Base-by-base conservation (phyloP, 1,140 invertebrate species). In the Proales similis region DNA sequence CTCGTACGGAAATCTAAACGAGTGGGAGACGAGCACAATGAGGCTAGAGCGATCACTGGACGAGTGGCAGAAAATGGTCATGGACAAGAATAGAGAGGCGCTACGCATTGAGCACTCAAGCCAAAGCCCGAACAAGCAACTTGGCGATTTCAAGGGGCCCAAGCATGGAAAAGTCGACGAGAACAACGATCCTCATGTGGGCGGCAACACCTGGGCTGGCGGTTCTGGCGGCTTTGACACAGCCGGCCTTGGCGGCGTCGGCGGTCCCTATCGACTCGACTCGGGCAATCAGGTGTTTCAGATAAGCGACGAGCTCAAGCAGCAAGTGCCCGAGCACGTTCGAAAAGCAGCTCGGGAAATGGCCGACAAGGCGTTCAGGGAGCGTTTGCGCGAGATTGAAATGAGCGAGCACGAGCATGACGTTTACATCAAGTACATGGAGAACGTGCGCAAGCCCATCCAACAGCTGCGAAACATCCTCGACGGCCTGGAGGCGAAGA, bases 191-290 rank as follows among this genome's bases (percentile, higher is more conserved):
- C 89, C 90, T 0, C 92, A 96, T 78, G 88, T 93, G 53, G 91
- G 91, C 49, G 91, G 92, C 3, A 93, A 92, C 69, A 91, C 86
- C 1, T 96, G 91, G 90, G 90, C 90, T 33, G 90, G 91, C 6
- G 91, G 91, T 29, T 89, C 85, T 36, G 91, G 76, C 45, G 77
- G 81, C 66, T 79, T 87, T 53, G 87, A 90, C 71, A 95, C 90
- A 1, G 89, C 90, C n/a, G 92, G 92, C 22, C 65, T 77, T 1
- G 74, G 74, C 24, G 74, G 74, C 9, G 65, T 74, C 57, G 74
- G 74, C 19, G 73, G 74, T 36, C 74, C 72, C 17, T 78, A 74
- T 65, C 66, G 78, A 22, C 77, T 96, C 6, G 91, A 96, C 74
- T 86, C 85, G 57, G 91, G 92, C 0, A 88, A 96, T 69, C 82